A percentile compares a stretch with the other conserved stretches of the same genome.
Conservation (phyloP, 2,888 invertebrate species). For the Tryphoninae sp. region DNA sequence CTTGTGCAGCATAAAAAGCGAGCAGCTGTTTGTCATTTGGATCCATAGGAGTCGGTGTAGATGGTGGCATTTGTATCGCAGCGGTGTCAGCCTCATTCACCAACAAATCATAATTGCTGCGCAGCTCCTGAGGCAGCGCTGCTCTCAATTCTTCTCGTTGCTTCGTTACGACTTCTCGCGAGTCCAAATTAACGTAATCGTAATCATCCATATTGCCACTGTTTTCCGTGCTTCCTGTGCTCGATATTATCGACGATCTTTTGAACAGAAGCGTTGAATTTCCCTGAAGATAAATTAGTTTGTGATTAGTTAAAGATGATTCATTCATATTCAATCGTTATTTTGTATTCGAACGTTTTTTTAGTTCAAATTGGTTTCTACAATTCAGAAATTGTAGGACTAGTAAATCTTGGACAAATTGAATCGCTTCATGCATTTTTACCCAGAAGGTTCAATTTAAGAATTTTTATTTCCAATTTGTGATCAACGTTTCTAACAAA, state of each 20-base stretch:
- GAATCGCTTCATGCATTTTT: no score
- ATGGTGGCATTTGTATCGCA: constrained; percentile 79
- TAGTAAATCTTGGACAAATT: no score
- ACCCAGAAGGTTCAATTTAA: no score
- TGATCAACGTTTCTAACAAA: no score
- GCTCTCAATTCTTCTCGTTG: constrained; percentile 89
- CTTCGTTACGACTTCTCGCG: constrained; percentile 87
- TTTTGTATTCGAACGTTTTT: no score
- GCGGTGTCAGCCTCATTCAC: constrained; percentile 88
- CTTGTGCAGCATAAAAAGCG: constrained; percentile 93
- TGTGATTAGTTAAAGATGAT: no score
- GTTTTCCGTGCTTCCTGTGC: constrained; percentile 78
- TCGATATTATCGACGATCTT: constrained; percentile 81
- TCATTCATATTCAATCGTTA: no score
- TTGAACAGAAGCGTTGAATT: constrained; percentile 91
- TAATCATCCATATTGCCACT: constrained; percentile 92
- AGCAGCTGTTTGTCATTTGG: constrained; percentile 92
- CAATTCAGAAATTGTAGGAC: no score
- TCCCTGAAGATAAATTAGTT: constrained; percentile 82
- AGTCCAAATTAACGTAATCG: constrained; percentile 94
- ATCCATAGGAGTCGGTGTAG: constrained; percentile 83
- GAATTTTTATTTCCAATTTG: no score
- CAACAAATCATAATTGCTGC: constrained; percentile 89
- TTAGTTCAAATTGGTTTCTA: no score
- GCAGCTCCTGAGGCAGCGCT: constrained; percentile 87